Percentiles rank a stretch among this genome's conserved stretches.
Conservation (phyloP, 37 sponge, comb jelly and placozoan species). For the Ephydatia muelleri region DNA sequence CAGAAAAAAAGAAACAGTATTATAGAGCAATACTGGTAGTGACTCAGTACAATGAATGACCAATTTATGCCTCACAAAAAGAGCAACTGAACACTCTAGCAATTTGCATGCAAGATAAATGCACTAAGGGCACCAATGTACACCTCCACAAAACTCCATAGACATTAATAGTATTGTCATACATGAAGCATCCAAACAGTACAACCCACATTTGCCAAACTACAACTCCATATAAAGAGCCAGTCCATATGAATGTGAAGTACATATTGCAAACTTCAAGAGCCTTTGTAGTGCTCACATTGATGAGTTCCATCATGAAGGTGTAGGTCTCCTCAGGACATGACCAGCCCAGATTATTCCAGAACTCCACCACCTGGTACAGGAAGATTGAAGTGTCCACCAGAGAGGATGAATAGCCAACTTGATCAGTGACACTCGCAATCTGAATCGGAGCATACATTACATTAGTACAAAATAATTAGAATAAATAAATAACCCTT, state of each 20-base stretch:
- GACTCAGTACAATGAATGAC: no score
- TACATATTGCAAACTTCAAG: not conserved
- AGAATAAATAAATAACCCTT: not conserved
- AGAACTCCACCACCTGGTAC: constrained; percentile 36
- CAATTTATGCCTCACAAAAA: no score
- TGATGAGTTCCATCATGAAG: not conserved
- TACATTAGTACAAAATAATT: not conserved
- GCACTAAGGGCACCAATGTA: not conserved
- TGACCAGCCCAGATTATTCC: constrained; percentile 52
- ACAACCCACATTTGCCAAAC: no score
- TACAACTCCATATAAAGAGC: no score
- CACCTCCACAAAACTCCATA: not conserved
- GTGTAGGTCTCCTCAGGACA: constrained; percentile 27
- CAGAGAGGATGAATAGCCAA: constrained; percentile 49
- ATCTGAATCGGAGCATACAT: not conserved
- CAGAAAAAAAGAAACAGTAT: no score
- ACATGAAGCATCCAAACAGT: no score
- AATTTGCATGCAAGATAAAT: not conserved
- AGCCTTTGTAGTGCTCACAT: not conserved
- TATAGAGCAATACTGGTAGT: no score
- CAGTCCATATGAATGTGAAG: not conserved
- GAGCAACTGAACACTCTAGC: not conserved
- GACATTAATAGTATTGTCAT: no score
- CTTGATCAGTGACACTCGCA: constrained; percentile 8
- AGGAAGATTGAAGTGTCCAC: constrained; percentile 49